These are phyloP conservation scores for Cephus spinipes DNA, from an alignment of 2,888 invertebrate genomes.

Conservation along the genomic window DNA sequence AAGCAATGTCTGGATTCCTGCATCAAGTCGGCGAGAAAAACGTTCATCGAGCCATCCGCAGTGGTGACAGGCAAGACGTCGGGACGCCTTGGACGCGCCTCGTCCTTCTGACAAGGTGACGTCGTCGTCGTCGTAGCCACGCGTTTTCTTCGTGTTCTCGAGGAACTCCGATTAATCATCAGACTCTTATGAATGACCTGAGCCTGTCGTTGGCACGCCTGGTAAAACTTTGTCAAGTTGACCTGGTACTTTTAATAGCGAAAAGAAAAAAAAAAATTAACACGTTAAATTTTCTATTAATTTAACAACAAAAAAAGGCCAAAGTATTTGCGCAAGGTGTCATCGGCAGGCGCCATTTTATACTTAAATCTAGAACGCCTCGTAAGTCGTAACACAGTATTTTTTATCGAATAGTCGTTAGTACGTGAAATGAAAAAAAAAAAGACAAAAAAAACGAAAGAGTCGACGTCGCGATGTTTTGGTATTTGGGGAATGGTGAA, in stretches of 20 bases:
- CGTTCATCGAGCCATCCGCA: constrained; percentile 33
- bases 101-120: constrained; percentile 36
- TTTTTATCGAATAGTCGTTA: not conserved
- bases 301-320: not conserved
- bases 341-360: not conserved
- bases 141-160: not conserved
- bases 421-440: not conserved
- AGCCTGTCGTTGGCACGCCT: not conserved
- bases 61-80: constrained; percentile 40
- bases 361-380: not conserved
- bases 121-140: not conserved
- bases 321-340: not conserved
- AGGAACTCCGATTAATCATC: not conserved
- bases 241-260: not conserved
- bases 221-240: not conserved
- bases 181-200: not conserved
- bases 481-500: not conserved
- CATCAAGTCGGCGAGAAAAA: constrained; percentile 47
- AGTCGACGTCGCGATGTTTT: not conserved
- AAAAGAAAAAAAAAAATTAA: not conserved
- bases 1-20: constrained; percentile 46
- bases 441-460: not conserved
- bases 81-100: constrained; percentile 45
- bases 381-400: constrained; percentile 1
- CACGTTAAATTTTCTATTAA: not conserved